These are phyloP conservation scores for Cheumatopsyche charites DNA, from an alignment of 1,140 invertebrate genomes.

Conservation along the genomic window DNA sequence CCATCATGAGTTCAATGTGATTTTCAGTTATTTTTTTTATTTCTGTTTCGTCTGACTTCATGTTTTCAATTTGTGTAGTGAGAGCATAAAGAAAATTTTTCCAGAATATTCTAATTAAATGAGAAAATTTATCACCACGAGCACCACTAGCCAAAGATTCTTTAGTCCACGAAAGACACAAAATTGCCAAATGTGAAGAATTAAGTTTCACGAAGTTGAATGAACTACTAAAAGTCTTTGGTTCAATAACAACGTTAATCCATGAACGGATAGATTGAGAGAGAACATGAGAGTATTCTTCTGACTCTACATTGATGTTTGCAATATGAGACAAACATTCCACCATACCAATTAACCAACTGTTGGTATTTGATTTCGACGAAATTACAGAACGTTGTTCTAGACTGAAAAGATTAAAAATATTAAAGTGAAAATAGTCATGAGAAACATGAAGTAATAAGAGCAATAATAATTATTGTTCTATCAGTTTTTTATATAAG, in stretches of 20 bases:
- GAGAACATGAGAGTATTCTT: slow-evolving; percentile 43
- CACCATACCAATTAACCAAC: slow-evolving; percentile 67
- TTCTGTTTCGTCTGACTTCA: slow-evolving; percentile 45
- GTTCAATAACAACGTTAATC: slow-evolving; percentile 31
- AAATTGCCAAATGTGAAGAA: slow-evolving; percentile 19
- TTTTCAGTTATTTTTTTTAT: slow-evolving; percentile 48
- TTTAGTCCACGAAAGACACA: slow-evolving; percentile 44
- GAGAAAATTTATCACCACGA: slow-evolving; percentile 53
- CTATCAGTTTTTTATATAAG: background rate
- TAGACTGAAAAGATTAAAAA: slow-evolving; percentile 58
- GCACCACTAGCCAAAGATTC: slow-evolving; percentile 41
- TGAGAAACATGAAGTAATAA: background rate
- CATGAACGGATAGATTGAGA: slow-evolving; percentile 39
- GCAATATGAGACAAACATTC: slow-evolving; percentile 74
- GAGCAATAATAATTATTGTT: background rate
- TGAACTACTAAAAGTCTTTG: slow-evolving; percentile 39
- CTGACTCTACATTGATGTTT: slow-evolving; percentile 54
- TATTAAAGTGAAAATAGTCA: no score
- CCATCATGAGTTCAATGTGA: slow-evolving; percentile 52
- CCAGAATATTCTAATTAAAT: slow-evolving; percentile 64
- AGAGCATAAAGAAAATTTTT: slow-evolving; percentile 57
- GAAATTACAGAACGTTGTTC: slow-evolving; percentile 58
- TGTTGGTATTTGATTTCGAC: slow-evolving; percentile 66
- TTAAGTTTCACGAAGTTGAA: slow-evolving; percentile 41
- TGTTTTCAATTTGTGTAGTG: slow-evolving; percentile 51